Evolutionary conservation across 2,113 vertebrate species (phyloP), one percentile per base, ranked within the genome.

Genomic region (Mobula hypostoma): DNA sequence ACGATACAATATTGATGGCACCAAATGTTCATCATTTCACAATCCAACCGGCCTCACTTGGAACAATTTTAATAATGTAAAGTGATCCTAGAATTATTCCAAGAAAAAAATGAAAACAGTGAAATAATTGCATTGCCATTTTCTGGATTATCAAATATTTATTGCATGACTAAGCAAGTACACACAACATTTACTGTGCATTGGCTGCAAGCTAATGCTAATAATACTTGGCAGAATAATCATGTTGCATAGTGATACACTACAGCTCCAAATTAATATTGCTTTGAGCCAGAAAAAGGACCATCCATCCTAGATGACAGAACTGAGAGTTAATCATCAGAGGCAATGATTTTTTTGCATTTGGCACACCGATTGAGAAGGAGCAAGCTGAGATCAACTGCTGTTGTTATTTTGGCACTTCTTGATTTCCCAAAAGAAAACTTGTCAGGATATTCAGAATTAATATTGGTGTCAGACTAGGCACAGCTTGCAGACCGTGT

Each of bases 341-440:
- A 32, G 61, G 0, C 11, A 63, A 5, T n/a, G 11, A 27, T 12
- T 7, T 48, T 48, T 15, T 66, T n/a, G n/a, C 15, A 66, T 29
- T 29, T 15, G 7, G 14, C 85, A 32, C n/a, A 90, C 1, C 61
- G 17, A 66, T 90, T n/a, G 14, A 66, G 85, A 6, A 66, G 61
- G 29, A 66, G 85, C 11, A 32, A 63, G 61, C 56, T 32, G 27
- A n/a, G 29, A 3, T 24, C 48, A 2, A 85, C 58, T 58, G 8
- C 24, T 88, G 63, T 66, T 32, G 14, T 32, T 90, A 29, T 66
- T 8, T 29, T n/a, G 29, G 32, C 61, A 90, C 61, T 66, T 90
- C 61, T 32, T 90, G 32, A 90, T 90, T 90, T 90, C 85, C 61
- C 58, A 58, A 66, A 90, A 66, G 85, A 90, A 90, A 66, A 14